A percentile compares a stretch with the other conserved stretches of the same genome.
Evolutionary conservation across 1,140 invertebrate species (phyloP).

Genomic region (Drosophila truncata): DNA sequence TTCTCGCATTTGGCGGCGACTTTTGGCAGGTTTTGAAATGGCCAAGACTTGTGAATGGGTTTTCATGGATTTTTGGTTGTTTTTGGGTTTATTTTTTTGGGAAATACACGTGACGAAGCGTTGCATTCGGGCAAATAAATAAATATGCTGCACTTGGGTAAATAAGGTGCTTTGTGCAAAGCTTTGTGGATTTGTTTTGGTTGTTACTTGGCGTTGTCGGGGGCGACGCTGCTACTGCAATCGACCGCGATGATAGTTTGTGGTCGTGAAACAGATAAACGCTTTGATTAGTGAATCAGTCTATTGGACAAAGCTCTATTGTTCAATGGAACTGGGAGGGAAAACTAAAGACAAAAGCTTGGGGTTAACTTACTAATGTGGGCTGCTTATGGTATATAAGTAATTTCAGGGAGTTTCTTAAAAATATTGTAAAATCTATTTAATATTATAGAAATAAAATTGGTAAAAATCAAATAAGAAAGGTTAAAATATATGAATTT

Average conservation of each 20-base stretch:
- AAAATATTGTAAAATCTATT: too few species aligned
- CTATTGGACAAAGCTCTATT: constrained; percentile 22
- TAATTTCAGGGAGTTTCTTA: background rate
- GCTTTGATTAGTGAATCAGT: constrained; percentile 35
- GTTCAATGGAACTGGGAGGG: constrained; percentile 14
- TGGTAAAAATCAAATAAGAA: too few species aligned
- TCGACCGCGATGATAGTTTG: constrained; percentile 39
- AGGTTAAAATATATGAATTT: too few species aligned
- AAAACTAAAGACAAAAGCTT: constrained; percentile 6
- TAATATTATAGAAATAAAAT: too few species aligned
- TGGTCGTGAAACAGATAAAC: constrained; percentile 21
- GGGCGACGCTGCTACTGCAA: constrained; percentile 55
- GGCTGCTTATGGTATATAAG: background rate
- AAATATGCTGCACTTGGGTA: constrained; percentile 33
- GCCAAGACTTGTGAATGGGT: constrained; percentile 29
- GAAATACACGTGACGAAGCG: constrained; percentile 29
- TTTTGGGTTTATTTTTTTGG: constrained; percentile 16
- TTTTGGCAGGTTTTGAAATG: constrained; percentile 30
- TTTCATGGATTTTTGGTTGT: constrained; percentile 9
- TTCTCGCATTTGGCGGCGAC: constrained; percentile 7
- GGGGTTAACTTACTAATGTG: background rate
- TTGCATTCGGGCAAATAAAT: constrained; percentile 28
- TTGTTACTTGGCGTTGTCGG: constrained; percentile 41
- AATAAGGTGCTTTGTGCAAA: constrained; percentile 24
- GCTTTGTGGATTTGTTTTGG: constrained; percentile 58